Percentiles rank a stretch among this genome's conserved stretches.
These are phyloP conservation scores for Lophochroa leadbeateri DNA, from an alignment of 2,113 vertebrate genomes.

Conservation along the genomic window DNA sequence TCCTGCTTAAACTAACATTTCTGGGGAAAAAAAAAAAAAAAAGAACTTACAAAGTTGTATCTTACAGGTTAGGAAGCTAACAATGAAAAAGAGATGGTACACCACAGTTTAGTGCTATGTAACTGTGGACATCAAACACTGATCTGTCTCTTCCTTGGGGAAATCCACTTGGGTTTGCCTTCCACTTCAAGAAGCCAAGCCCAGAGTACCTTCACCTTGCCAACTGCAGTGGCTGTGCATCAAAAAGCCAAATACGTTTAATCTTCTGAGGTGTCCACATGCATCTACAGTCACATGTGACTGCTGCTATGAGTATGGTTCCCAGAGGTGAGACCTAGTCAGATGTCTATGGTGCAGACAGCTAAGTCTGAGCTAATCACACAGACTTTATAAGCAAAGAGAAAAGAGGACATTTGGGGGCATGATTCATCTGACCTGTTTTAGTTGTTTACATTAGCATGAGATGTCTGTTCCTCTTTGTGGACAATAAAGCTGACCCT, in stretches of 20 bases:
- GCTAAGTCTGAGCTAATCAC: slow-evolving; percentile 30
- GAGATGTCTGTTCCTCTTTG: not conserved
- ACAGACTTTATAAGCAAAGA: slow-evolving; percentile 9
- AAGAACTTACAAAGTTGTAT: not conserved
- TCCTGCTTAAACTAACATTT: not conserved
- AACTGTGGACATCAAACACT: not conserved
- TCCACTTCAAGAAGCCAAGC: not conserved
- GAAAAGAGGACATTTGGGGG: slow-evolving; percentile 30
- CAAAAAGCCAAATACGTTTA: not conserved
- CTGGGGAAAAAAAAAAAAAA: not conserved
- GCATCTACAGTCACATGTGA: not conserved
- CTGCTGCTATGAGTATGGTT: not conserved
- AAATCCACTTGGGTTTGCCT: not conserved
- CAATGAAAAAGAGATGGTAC: not conserved
- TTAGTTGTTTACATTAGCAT: slow-evolving; percentile 1
- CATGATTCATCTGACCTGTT: slow-evolving; percentile 60
- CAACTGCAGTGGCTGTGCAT: not conserved
- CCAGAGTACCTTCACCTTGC: not conserved
- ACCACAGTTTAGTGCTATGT: not conserved
- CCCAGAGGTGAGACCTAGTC: slow-evolving; percentile 1
- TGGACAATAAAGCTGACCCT: not conserved
- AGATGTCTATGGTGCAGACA: not conserved
- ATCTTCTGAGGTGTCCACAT: not conserved
- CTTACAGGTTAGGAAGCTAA: not conserved
- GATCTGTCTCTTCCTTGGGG: not conserved